Evolutionary conservation across 2,888 invertebrate genomes (phyloP).

Genomic region (Iselma pallidipennis): DNA sequence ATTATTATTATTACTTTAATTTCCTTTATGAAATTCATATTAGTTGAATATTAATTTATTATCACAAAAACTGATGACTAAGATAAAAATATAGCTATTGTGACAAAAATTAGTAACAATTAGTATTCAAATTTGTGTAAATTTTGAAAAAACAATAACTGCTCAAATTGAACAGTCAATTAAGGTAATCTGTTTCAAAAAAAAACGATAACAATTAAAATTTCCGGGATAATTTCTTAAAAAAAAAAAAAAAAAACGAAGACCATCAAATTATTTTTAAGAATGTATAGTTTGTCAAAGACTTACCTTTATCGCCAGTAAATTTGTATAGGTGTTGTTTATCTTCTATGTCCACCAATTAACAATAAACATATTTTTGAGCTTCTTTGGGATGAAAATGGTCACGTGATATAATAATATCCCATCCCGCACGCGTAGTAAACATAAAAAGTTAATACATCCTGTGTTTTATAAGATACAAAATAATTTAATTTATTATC

Average conservation of each 20-base stretch:
- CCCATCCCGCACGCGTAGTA: conserved; percentile 34
- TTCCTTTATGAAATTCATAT: conserved; percentile 13
- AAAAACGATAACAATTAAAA: no score
- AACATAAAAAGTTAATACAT: conserved; percentile 27
- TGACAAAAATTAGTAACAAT: neutral
- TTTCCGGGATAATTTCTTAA: no score
- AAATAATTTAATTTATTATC: conserved; percentile 13
- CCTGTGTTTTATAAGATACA: conserved; percentile 26
- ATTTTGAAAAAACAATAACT: no score
- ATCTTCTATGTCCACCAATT: conserved; percentile 9
- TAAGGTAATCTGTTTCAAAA: no score
- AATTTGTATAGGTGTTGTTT: neutral
- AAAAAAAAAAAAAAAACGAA: no score
- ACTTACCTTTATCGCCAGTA: neutral
- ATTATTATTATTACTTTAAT: conserved; percentile 16
- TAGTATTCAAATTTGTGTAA: neutral
- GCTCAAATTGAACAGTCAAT: no score
- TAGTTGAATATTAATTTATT: conserved; percentile 12
- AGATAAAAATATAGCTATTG: neutral
- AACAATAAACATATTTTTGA: conserved; percentile 16
- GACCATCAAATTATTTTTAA: no score
- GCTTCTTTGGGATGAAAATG: conserved; percentile 18
- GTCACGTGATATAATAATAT: conserved; percentile 29
- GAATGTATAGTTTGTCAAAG: no score
- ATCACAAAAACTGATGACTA: neutral